phyloP scores from a whole-genome alignment of 1,140 invertebrate genomes.

The Pogonus chalceus region DNA sequence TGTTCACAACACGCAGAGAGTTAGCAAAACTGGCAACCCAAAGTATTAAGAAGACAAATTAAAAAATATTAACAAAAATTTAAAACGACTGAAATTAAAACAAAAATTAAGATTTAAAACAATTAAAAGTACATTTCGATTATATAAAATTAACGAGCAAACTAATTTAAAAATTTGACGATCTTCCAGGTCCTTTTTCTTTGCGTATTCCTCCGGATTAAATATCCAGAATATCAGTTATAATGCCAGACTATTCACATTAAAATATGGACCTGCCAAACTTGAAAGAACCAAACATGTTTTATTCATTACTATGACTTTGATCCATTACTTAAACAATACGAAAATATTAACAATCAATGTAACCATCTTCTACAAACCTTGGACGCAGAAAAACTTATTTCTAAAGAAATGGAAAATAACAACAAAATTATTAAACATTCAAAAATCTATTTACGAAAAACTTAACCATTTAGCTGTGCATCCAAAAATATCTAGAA shows the following conservation, averaged over 20 bases:
- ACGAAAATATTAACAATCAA: not conserved
- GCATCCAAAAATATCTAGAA: not conserved
- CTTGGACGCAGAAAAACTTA: not conserved
- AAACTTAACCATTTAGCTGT: not conserved
- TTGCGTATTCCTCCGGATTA: not conserved
- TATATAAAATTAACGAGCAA: not conserved
- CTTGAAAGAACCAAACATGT: not conserved
- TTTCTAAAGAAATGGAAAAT: not conserved
- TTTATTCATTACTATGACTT: not conserved
- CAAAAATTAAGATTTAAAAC: not conserved
- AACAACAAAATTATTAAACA: not conserved
- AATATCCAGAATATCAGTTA: not conserved
- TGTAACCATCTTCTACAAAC: not conserved
- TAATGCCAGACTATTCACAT: not conserved
- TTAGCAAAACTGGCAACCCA: not conserved
- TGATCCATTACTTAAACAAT: not conserved
- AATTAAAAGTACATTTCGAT: not conserved
- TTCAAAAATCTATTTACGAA: not conserved
- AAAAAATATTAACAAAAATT: not conserved
- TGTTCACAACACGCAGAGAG: not conserved
- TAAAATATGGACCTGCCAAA: not conserved
- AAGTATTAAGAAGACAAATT: not conserved
- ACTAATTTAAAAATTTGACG: not conserved
- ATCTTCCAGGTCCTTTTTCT: not conserved
- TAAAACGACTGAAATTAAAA: not conserved